A percentile compares a stretch with the other conserved stretches of the same genome.
Conservation (phyloP, 2,888 invertebrate genomes). For the Drosophila diplacantha region DNA sequence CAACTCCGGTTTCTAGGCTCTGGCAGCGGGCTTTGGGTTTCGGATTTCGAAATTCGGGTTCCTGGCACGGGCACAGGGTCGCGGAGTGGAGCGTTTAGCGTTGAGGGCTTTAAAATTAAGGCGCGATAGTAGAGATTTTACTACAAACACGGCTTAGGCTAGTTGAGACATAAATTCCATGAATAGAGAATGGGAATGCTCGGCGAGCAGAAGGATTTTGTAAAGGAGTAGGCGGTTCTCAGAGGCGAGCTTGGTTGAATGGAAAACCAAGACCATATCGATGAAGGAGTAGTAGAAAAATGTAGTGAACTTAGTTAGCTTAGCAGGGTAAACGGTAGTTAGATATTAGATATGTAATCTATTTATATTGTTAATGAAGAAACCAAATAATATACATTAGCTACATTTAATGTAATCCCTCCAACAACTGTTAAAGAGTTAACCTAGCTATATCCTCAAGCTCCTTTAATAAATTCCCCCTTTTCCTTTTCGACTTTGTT, state of each 20-base stretch:
- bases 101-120: conserved; percentile 60
- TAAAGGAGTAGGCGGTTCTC: no score
- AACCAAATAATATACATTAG: no score
- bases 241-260: not conserved
- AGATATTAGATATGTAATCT: not conserved
- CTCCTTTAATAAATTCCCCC: no score
- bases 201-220: not conserved
- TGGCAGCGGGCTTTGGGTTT: no score
- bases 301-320: not conserved
- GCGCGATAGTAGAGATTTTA: conserved; percentile 44
- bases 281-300: not conserved
- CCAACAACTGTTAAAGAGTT: not conserved
- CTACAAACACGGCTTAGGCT: conserved; percentile 41
- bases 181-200: conserved; percentile 13
- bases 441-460: not conserved
- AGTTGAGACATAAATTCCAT: conserved; percentile 31
- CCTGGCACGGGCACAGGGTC: not conserved
- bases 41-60: not conserved
- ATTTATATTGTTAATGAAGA: no score
- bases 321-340: not conserved
- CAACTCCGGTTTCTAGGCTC: conserved; percentile 4
- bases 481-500: conserved; percentile 7
- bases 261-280: not conserved
- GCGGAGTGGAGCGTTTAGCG: conserved; percentile 47
- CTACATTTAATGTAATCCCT: no score